Percentiles rank a stretch among this genome's conserved stretches.
These are phyloP conservation scores for Pseudochirops cupreus DNA, from an alignment of 2,797 vertebrate species.

Conservation along the genomic window DNA sequence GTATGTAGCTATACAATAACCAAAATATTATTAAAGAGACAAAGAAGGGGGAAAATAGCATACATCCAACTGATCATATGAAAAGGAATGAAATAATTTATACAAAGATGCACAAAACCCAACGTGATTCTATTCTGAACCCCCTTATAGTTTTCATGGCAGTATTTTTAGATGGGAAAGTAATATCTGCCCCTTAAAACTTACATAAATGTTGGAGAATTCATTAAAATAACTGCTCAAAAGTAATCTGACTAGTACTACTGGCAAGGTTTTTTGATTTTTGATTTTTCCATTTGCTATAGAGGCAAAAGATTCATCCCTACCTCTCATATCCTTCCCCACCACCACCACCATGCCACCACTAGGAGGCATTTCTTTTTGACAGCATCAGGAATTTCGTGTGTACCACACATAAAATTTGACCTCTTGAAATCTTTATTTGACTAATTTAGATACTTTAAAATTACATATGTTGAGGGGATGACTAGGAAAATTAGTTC, in stretches of 20 bases:
- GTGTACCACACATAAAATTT: background rate
- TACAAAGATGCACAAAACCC: background rate
- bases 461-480: background rate
- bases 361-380: background rate
- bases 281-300: constrained; percentile 14
- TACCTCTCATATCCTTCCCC: background rate
- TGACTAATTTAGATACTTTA: constrained; percentile 17
- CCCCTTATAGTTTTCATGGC: background rate
- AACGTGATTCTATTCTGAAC: background rate
- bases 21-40: constrained; percentile 1
- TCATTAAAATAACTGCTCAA: constrained; percentile 1
- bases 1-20: background rate
- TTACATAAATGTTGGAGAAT: constrained; percentile 30
- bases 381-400: background rate
- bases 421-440: constrained; percentile 1
- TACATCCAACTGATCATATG: constrained; percentile 27
- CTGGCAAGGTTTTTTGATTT: background rate
- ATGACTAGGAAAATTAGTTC: background rate
- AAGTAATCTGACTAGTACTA: background rate
- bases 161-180: background rate
- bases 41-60: background rate
- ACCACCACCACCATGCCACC: background rate
- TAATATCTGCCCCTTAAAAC: background rate
- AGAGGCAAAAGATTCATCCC: background rate
- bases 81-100: background rate